phyloP scores from a whole-genome alignment of 2,797 vertebrate genomes.

The Sebastes alutus region DNA sequence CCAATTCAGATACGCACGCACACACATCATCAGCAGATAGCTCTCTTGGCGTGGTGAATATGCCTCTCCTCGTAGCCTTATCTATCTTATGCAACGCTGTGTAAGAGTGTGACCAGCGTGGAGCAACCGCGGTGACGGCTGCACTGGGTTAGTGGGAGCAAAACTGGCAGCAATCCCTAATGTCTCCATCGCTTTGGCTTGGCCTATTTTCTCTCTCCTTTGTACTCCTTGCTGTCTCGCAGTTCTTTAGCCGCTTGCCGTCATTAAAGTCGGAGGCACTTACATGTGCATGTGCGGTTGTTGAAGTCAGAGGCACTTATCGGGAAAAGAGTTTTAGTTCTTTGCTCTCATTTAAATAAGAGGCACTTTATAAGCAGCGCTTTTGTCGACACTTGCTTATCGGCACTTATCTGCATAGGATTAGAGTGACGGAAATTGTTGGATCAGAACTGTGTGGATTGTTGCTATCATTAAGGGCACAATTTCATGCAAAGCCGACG shows the following conservation, averaged over 20 bases:
- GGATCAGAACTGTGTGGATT: slow-evolving; percentile 26
- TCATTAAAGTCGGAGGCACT: slow-evolving; percentile 50
- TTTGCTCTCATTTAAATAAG: slow-evolving; percentile 52
- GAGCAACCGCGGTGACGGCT: slow-evolving; percentile 58
- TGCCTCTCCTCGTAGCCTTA: slow-evolving; percentile 59
- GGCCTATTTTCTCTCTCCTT: slow-evolving; percentile 60
- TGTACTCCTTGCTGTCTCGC: slow-evolving; percentile 40
- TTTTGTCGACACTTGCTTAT: slow-evolving; percentile 50
- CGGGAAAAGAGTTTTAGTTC: slow-evolving; percentile 32
- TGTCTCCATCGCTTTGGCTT: slow-evolving; percentile 49
- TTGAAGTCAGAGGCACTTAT: slow-evolving; percentile 47
- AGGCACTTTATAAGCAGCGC: slow-evolving; percentile 35
- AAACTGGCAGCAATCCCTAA: slow-evolving; percentile 65
- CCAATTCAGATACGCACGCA: not conserved
- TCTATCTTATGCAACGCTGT: slow-evolving; percentile 77
- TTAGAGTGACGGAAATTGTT: slow-evolving; percentile 23
- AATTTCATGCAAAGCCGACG: slow-evolving; percentile 1
- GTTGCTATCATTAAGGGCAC: slow-evolving; percentile 2
- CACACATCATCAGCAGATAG: slow-evolving; percentile 54
- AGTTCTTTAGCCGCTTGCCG: slow-evolving; percentile 37
- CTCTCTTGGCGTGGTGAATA: slow-evolving; percentile 51
- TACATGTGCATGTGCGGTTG: slow-evolving; percentile 25
- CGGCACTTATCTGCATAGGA: slow-evolving; percentile 48
- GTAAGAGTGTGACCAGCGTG: slow-evolving; percentile 75
- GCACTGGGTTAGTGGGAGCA: slow-evolving; percentile 72